Conservation (phyloP, 2,888 invertebrate genomes). For the Ramazzottius varieornatus region DNA sequence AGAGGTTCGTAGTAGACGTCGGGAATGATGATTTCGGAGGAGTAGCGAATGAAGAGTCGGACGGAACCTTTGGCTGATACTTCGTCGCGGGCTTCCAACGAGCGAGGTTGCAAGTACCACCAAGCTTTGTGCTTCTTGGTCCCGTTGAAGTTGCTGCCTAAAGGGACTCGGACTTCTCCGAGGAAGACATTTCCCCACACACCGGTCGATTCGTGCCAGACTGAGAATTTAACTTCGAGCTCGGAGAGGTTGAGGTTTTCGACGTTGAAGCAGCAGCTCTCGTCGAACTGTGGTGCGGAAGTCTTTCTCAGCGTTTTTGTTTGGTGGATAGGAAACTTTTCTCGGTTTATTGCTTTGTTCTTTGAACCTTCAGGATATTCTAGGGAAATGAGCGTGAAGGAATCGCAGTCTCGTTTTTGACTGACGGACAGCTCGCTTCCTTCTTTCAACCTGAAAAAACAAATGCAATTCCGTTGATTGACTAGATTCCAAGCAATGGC, state of each 20-base stretch:
- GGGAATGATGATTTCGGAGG: conserved; percentile 64
- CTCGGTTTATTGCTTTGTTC: too few relatives aligned
- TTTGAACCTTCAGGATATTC: conserved; percentile 31
- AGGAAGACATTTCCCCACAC: conserved; percentile 54
- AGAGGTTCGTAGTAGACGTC: conserved; percentile 49
- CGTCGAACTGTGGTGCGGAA: conserved; percentile 60
- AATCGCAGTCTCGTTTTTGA: conserved; percentile 72
- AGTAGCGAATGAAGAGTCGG: conserved; percentile 57
- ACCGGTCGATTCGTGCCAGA: conserved; percentile 59
- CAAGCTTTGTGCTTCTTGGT: too few relatives aligned
- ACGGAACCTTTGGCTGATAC: conserved; percentile 46
- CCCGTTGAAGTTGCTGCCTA: too few relatives aligned
- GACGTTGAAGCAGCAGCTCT: conserved; percentile 50
- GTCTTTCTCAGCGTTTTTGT: conserved; percentile 72
- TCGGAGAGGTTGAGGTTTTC: neutral
- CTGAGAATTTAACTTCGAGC: conserved; percentile 37
- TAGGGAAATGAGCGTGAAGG: conserved; percentile 47
- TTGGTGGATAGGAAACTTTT: conserved; percentile 24
- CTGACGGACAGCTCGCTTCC: too few relatives aligned
- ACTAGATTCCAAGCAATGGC: neutral
- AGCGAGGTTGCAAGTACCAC: conserved; percentile 51
- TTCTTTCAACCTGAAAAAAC: conserved; percentile 36
- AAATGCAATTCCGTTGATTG: neutral
- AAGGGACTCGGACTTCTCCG: conserved; percentile 54
- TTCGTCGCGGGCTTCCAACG: conserved; percentile 25